Conservation (phyloP, 2,888 invertebrate species). For the Heliconius aoede region DNA sequence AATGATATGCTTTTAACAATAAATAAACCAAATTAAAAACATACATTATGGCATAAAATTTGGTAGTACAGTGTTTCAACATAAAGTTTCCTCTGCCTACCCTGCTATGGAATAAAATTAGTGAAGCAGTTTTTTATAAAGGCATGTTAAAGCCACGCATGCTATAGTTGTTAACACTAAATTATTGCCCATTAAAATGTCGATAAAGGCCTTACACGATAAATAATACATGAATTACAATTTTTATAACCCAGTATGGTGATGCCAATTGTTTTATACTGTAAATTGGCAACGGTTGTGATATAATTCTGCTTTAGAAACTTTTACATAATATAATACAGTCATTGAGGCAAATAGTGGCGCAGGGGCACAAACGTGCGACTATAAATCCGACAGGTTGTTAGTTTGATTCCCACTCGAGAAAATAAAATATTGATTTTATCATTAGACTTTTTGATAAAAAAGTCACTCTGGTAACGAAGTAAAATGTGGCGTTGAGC, state of each 20-base stretch:
- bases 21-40: background rate
- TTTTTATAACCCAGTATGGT: background rate
- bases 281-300: background rate
- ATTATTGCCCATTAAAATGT: constrained; percentile 28
- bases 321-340: background rate
- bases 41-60: background rate
- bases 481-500: background rate
- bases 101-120: background rate
- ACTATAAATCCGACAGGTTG: too few species aligned
- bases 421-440: too few species aligned
- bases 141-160: constrained; percentile 32
- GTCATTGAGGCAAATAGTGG: too few species aligned
- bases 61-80: background rate
- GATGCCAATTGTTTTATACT: background rate
- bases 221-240: constrained; percentile 24
- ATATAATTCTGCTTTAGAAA: background rate
- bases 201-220: constrained; percentile 21
- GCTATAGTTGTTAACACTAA: constrained; percentile 24
- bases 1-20: too few species aligned
- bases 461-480: background rate
- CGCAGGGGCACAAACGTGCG: too few species aligned
- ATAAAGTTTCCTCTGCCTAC: too few species aligned
- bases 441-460: too few species aligned
- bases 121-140: constrained; percentile 14
- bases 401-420: too few species aligned